These are phyloP conservation scores for Hydrophis major DNA, from an alignment of 2,797 vertebrate species.

Conservation along the genomic window DNA sequence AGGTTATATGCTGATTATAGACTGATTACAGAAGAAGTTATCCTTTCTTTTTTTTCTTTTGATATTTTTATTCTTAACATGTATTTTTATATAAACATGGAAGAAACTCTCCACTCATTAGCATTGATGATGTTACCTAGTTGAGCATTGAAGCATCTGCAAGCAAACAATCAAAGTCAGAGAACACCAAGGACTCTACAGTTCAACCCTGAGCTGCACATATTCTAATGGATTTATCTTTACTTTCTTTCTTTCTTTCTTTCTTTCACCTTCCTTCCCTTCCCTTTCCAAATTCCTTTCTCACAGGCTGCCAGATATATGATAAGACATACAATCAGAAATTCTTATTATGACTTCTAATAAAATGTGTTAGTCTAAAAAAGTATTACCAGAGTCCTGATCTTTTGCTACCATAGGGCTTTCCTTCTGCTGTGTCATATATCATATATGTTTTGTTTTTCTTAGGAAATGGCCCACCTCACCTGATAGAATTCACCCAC, in stretches of 20 bases:
- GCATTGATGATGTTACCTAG: not conserved
- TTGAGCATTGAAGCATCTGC: not conserved
- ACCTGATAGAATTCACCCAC: slow-evolving; percentile 84
- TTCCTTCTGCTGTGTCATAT: not conserved
- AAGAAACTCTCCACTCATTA: not conserved
- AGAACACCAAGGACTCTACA: not conserved
- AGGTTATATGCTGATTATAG: not conserved
- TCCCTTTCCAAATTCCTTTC: no score
- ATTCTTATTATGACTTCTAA: not conserved
- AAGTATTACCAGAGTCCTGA: not conserved
- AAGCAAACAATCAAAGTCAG: not conserved
- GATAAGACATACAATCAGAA: not conserved
- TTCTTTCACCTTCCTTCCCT: not conserved
- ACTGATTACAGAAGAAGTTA: not conserved
- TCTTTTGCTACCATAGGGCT: not conserved
- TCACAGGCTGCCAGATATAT: not conserved
- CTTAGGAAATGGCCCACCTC: not conserved
- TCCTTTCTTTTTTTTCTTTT: not conserved
- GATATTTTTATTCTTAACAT: not conserved
- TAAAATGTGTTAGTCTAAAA: not conserved
- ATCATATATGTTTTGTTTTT: not conserved
- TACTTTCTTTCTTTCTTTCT: not conserved
- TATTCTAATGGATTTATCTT: not conserved
- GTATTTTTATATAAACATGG: not conserved
- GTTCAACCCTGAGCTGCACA: not conserved